Conservation (phyloP, 2,888 invertebrate genomes). For the Leucozona laternaria region DNA sequence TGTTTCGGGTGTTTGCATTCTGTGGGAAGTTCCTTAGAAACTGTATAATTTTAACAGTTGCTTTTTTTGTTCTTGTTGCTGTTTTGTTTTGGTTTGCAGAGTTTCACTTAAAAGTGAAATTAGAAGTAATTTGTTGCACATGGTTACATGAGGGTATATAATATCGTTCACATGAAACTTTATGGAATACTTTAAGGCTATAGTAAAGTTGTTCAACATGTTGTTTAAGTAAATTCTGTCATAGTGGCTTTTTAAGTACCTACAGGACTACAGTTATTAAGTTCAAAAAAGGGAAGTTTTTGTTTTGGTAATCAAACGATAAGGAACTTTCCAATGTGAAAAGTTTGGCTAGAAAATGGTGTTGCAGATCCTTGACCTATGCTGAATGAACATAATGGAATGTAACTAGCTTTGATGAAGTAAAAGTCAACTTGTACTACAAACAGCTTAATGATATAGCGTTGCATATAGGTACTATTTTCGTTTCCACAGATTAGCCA, state of each 20-base stretch:
- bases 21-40: background rate
- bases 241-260: background rate
- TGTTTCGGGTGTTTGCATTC: background rate
- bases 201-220: background rate
- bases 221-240: background rate
- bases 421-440: too few relatives aligned
- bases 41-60: slow-evolving; percentile 2
- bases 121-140: background rate
- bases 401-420: too few relatives aligned
- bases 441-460: too few relatives aligned
- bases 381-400: too few relatives aligned
- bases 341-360: too few relatives aligned
- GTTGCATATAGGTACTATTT: too few relatives aligned
- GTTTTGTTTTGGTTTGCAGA: background rate
- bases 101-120: background rate
- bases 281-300: background rate
- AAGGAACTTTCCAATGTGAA: background rate
- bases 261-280: background rate
- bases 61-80: background rate
- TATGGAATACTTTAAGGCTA: background rate
- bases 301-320: background rate
- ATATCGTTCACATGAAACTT: background rate
- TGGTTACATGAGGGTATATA: background rate
- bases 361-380: too few relatives aligned
- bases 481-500: too few relatives aligned